phyloP scores from a whole-genome alignment of 2,888 invertebrate species.

The Drosophila tanythrix region DNA sequence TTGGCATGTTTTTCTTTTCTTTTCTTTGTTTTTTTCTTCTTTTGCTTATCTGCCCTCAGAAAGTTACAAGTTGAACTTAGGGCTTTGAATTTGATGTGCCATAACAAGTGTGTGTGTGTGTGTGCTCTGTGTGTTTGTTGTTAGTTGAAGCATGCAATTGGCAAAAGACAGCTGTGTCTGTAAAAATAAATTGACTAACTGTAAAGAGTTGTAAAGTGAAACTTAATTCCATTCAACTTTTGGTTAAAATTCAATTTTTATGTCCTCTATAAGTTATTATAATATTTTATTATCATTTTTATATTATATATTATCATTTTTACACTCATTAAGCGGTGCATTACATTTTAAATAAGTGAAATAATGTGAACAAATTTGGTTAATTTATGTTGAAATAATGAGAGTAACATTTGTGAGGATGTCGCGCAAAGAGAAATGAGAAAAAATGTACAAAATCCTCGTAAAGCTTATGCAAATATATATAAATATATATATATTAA shows the following conservation, averaged over 20 bases:
- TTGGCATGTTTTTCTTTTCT: slow-evolving; percentile 34
- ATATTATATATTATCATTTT: background rate
- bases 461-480: no score
- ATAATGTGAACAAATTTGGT: background rate
- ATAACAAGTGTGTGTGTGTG: slow-evolving; percentile 6
- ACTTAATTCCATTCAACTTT: background rate
- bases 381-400: background rate
- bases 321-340: background rate
- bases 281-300: background rate
- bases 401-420: no score
- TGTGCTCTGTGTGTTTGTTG: slow-evolving; percentile 10
- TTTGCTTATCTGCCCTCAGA: slow-evolving; percentile 48
- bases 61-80: slow-evolving; percentile 31
- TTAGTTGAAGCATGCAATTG: slow-evolving; percentile 2
- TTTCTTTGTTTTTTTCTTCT: slow-evolving; percentile 16
- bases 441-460: no score
- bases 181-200: slow-evolving; percentile 2
- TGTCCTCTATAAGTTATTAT: background rate
- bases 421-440: no score
- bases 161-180: slow-evolving; percentile 1
- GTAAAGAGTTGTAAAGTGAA: slow-evolving; percentile 1
- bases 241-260: background rate
- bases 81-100: slow-evolving; percentile 27
- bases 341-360: background rate
- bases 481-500: no score